Conservation (phyloP, 1,140 invertebrate genomes). For the Micrasema minimum region DNA sequence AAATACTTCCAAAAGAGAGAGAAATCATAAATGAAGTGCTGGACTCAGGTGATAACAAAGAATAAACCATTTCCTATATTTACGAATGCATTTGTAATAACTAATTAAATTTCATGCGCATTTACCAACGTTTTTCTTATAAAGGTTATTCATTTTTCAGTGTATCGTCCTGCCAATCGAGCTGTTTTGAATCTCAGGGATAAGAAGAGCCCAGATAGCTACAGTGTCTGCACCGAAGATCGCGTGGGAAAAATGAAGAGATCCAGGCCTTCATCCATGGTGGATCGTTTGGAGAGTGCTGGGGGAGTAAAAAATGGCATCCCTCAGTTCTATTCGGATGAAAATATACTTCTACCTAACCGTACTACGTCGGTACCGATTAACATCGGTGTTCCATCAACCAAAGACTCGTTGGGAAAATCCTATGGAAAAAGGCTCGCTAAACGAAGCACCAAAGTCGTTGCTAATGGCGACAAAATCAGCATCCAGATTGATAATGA, state of each 20-base stretch:
- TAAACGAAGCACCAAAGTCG: background rate
- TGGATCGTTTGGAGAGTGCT: background rate
- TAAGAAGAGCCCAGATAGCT: constrained; percentile 16
- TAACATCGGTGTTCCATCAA: background rate
- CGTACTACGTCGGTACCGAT: constrained; percentile 1
- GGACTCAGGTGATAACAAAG: constrained; percentile 20
- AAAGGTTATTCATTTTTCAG: constrained; percentile 17
- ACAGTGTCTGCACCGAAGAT: constrained; percentile 6
- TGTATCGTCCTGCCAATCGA: constrained; percentile 27
- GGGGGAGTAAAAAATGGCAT: background rate
- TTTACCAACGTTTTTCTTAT: background rate
- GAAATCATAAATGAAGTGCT: constrained; percentile 31
- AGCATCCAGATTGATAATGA: constrained; percentile 7
- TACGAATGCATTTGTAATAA: background rate
- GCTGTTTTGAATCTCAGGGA: background rate
- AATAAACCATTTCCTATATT: too few relatives aligned
- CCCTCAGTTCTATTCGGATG: constrained; percentile 13
- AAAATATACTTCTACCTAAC: background rate
- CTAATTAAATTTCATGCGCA: too few relatives aligned
- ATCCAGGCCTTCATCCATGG: constrained; percentile 20
- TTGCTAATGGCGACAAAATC: constrained; percentile 9
- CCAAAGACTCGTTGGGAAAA: background rate
- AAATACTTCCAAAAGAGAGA: constrained; percentile 13
- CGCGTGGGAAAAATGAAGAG: background rate
- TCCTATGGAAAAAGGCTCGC: constrained; percentile 6